Base-by-base conservation (phyloP, 2,888 invertebrate genomes). In the Thysanoteuthis rhombus region DNA sequence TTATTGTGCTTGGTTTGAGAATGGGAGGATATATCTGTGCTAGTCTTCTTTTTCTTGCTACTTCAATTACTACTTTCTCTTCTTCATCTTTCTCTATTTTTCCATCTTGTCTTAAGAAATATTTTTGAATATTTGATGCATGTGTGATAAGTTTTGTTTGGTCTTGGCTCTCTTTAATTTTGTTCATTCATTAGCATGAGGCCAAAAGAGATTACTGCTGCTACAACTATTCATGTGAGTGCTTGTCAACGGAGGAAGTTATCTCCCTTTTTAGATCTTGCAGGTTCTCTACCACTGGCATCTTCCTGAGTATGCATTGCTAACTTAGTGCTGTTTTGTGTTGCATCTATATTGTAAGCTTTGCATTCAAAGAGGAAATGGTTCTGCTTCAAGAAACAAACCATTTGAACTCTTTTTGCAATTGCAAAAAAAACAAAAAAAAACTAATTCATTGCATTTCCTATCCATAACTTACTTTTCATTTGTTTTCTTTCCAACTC, bases 401-500 rank as follows among this genome's bases (percentile, higher is more conserved):
- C 75, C 75, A 75, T 75, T 75, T 75, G 16, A 4, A n/a, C 75
- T 75, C n/a, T 75, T n/a, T 75, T n/a, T 75, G 75, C 75, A 75
- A 75, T 75, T 75, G n/a, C n/a, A 2, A n/a, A n/a, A 75, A 75
- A 75, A 32, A 58, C 28, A 28, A 58, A 28, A 8, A 2, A n/a
- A 75, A 75, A 32, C 19, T 32, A 75, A 75, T n/a, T 32, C 32
- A 10, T 58, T 58, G 58, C 58, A 58, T 75, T 75, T 75, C 8
- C 75, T n/a, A 75, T 75, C n/a, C 75, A n/a, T 75, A 75, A 75
- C 52, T 52, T 52, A 75, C 75, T 75, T 52, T 93, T 42, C 75
- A 93, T 45, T 45, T 92, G 32, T 93, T 75, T 93, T 93, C 42
- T 92, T 92, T 92, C 42, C 45, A 32, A 92, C 32, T 45, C n/a